phyloP scores from a whole-genome alignment of 2,797 vertebrate species.

The Megaceryle alcyon region DNA sequence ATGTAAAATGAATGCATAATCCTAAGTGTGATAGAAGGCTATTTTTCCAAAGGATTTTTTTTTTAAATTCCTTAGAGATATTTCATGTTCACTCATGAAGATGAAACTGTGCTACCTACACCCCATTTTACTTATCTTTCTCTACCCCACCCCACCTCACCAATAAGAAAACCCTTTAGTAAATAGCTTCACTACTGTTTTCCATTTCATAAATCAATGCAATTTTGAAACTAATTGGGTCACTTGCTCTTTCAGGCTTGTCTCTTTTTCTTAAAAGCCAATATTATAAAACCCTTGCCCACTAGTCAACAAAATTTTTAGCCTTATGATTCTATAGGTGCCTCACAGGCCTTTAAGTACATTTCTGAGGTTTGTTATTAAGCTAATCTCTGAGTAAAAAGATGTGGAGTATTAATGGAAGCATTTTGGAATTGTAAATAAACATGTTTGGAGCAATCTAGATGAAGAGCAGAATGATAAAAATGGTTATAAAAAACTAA shows the following conservation, averaged over 20 bases:
- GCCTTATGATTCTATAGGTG: slow-evolving; percentile 61
- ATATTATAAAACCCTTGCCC: slow-evolving; percentile 50
- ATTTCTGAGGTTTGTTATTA: slow-evolving; percentile 70
- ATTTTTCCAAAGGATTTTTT: not conserved
- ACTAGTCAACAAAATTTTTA: slow-evolving; percentile 37
- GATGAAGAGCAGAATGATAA: slow-evolving; percentile 73
- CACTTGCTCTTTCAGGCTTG: not conserved
- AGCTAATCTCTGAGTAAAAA: slow-evolving; percentile 56
- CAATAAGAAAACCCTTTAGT: not conserved
- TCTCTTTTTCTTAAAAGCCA: slow-evolving; percentile 22
- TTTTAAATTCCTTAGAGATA: not conserved
- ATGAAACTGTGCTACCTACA: not conserved
- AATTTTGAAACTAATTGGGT: not conserved
- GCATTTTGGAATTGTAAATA: slow-evolving; percentile 80
- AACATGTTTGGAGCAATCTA: slow-evolving; percentile 74
- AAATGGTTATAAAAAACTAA: slow-evolving; percentile 79
- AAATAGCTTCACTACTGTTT: not conserved
- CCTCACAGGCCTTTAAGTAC: slow-evolving; percentile 70
- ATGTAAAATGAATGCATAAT: not conserved
- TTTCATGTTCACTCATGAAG: not conserved
- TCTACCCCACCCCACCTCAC: not conserved
- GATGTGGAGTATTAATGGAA: slow-evolving; percentile 74
- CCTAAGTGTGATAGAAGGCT: not conserved
- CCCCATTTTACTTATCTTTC: not conserved
- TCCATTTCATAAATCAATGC: not conserved